A percentile compares a stretch with the other conserved stretches of the same genome.
Evolutionary conservation across 1,140 invertebrate genomes (phyloP).

Genomic region (Metopolophium dirhodum): DNA sequence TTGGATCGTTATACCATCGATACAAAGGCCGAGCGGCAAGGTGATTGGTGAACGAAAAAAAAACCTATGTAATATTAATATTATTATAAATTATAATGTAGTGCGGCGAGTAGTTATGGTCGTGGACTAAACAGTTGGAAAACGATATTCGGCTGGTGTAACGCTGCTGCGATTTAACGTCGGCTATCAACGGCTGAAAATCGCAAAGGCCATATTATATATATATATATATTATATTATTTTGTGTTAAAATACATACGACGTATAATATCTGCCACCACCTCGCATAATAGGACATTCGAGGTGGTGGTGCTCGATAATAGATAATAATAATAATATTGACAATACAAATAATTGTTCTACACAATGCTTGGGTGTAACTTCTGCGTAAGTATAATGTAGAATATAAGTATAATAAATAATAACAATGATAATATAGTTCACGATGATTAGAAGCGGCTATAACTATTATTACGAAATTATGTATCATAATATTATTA

Average conservation of each 20-base stretch:
- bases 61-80: no score
- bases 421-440: neutral
- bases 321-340: neutral
- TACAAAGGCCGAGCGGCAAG: neutral
- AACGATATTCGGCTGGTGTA: neutral
- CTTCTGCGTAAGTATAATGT: neutral
- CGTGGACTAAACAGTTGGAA: neutral
- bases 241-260: no score
- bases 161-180: neutral
- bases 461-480: neutral
- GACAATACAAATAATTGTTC: neutral
- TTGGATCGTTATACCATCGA: neutral
- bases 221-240: no score
- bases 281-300: neutral
- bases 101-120: neutral
- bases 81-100: neutral
- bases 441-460: neutral
- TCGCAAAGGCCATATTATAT: neutral
- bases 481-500: neutral
- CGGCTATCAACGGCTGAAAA: neutral
- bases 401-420: constrained; percentile 1
- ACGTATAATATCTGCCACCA: neutral
- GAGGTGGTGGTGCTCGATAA: neutral
- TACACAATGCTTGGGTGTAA: neutral
- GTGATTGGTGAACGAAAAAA: no score